A percentile compares a stretch with the other conserved stretches of the same genome.
Evolutionary conservation across 2,113 vertebrate genomes (phyloP).

Genomic region (Mobula birostris): DNA sequence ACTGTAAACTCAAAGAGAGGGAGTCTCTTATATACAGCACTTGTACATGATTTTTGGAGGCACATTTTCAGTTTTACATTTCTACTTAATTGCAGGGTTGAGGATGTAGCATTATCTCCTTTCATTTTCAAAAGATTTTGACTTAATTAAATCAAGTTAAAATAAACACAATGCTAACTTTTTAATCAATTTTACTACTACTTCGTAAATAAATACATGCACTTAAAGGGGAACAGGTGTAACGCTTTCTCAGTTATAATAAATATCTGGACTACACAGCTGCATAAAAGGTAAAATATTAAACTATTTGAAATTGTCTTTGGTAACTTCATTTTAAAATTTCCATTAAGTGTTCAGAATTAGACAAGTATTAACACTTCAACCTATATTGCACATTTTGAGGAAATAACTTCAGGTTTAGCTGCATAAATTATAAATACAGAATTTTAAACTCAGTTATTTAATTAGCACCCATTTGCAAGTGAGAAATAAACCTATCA

Average conservation of each 20-base stretch:
- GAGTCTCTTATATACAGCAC: background rate
- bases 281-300: background rate
- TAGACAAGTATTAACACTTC: background rate
- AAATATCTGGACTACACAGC: background rate
- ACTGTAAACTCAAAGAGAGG: background rate
- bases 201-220: background rate
- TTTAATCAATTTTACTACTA: background rate
- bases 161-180: background rate
- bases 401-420: conserved; percentile 14
- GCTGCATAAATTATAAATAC: conserved; percentile 27
- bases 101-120: background rate
- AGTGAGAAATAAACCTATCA: conserved; percentile 20
- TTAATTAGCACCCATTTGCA: conserved; percentile 33
- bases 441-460: background rate
- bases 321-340: background rate
- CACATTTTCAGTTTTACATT: background rate
- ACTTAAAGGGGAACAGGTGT: background rate
- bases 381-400: conserved; percentile 17
- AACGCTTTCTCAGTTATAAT: background rate
- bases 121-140: conserved; percentile 4
- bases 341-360: background rate
- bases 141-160: conserved; percentile 8
- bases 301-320: background rate
- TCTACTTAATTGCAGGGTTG: background rate
- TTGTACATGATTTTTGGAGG: background rate